phyloP scores from a whole-genome alignment of 2,888 invertebrate genomes.

The Tenthredo mesomela region DNA sequence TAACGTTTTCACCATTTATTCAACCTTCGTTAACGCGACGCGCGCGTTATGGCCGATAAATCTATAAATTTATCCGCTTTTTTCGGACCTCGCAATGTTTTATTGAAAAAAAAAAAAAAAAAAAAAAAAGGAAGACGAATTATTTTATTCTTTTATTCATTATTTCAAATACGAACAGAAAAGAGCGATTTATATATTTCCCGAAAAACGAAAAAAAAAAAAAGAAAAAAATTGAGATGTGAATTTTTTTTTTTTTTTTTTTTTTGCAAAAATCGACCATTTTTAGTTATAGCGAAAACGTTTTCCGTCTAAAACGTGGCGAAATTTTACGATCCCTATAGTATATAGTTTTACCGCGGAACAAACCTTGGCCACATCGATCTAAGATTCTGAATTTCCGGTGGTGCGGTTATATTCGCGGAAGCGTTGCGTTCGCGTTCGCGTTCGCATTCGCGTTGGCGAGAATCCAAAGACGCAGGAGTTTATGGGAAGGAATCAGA shows the following conservation, averaged over 20 bases:
- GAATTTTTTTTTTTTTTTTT: no score
- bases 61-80: background rate
- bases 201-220: background rate
- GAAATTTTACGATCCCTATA: background rate
- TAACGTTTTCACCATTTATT: constrained; percentile 11
- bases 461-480: constrained; percentile 58
- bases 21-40: constrained; percentile 5
- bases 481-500: constrained; percentile 55
- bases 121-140: no score
- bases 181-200: no score
- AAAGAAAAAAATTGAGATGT: background rate
- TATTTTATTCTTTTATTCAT: background rate
- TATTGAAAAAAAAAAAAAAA: background rate
- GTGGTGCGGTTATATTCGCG: background rate
- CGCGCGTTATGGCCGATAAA: constrained; percentile 14
- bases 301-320: background rate
- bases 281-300: background rate
- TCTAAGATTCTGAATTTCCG: constrained; percentile 13
- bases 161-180: no score
- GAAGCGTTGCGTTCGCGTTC: constrained; percentile 46
- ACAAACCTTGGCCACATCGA: background rate
- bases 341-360: background rate
- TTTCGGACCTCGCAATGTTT: background rate
- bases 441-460: constrained; percentile 58
- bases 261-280: no score